These are phyloP conservation scores for Crepidodera aurea DNA, from an alignment of 2,888 invertebrate genomes.

Conservation along the genomic window DNA sequence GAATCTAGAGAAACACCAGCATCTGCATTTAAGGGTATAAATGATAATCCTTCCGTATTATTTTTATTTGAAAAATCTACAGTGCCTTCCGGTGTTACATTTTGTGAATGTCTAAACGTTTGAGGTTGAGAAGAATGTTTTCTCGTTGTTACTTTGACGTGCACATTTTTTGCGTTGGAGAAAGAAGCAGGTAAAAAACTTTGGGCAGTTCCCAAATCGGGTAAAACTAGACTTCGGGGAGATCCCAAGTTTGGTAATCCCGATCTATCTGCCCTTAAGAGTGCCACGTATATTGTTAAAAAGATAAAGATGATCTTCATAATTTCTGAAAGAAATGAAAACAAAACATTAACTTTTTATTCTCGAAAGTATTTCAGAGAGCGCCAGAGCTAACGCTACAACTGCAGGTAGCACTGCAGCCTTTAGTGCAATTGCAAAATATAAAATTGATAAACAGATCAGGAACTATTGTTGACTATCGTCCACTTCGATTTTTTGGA, in stretches of 20 bases:
- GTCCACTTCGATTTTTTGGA: too few species aligned
- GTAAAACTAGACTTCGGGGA: background rate
- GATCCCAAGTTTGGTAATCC: slow-evolving; percentile 1
- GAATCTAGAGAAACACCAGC: background rate
- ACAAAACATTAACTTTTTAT: too few species aligned
- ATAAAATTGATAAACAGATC: too few species aligned
- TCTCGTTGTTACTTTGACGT: background rate
- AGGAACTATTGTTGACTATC: too few species aligned
- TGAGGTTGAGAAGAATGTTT: background rate
- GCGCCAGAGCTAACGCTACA: too few species aligned
- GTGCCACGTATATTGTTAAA: background rate
- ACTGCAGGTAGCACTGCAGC: too few species aligned
- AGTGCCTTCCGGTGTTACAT: background rate
- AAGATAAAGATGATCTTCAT: slow-evolving; percentile 10
- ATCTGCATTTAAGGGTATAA: background rate
- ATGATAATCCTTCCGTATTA: background rate
- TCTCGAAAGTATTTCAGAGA: too few species aligned
- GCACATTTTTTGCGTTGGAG: background rate
- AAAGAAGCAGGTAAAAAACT: background rate
- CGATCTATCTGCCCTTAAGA: background rate
- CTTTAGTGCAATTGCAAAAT: too few species aligned
- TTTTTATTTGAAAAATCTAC: background rate
- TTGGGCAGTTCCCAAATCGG: background rate
- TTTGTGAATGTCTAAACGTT: background rate
- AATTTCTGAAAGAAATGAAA: slow-evolving; percentile 8